Evolutionary conservation across 2,888 invertebrate species (phyloP).

Genomic region (Acleris literana): DNA sequence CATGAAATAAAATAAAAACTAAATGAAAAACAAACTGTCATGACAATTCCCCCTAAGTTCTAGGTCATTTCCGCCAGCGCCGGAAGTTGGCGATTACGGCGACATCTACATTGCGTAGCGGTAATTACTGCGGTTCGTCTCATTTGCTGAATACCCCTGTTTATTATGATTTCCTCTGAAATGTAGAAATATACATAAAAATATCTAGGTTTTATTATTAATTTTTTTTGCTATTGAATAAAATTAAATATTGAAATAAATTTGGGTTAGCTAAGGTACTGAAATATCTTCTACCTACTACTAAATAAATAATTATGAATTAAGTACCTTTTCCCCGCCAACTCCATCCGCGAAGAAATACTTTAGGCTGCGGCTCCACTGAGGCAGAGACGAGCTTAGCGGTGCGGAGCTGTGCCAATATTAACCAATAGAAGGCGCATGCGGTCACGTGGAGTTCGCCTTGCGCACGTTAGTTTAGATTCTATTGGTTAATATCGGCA

Average conservation of each 20-base stretch:
- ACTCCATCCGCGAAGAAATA: too few relatives aligned
- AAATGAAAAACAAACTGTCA: background rate
- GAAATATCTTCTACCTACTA: too few relatives aligned
- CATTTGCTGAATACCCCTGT: conserved; percentile 20
- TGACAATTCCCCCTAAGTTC: conserved; percentile 1
- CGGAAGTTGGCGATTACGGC: conserved; percentile 29
- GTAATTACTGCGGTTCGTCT: conserved; percentile 24
- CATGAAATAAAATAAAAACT: too few relatives aligned
- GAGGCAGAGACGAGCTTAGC: too few relatives aligned
- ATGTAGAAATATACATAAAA: conserved; percentile 7
- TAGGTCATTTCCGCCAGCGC: conserved; percentile 18
- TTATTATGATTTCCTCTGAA: conserved; percentile 10
- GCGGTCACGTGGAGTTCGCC: too few relatives aligned
- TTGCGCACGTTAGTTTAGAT: too few relatives aligned
- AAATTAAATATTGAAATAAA: background rate
- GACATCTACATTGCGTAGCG: conserved; percentile 15
- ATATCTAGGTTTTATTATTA: background rate
- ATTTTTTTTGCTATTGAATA: background rate
- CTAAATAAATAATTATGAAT: too few relatives aligned
- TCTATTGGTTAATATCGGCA: too few relatives aligned
- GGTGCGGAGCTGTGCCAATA: too few relatives aligned
- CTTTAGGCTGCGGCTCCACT: too few relatives aligned
- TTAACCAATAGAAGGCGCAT: too few relatives aligned
- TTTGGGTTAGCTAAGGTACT: background rate
- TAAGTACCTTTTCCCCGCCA: too few relatives aligned